A percentile compares a stretch with the other conserved stretches of the same genome.
These are phyloP conservation scores for Todus mexicanus DNA, from an alignment of 2,797 vertebrate species.

Conservation along the genomic window DNA sequence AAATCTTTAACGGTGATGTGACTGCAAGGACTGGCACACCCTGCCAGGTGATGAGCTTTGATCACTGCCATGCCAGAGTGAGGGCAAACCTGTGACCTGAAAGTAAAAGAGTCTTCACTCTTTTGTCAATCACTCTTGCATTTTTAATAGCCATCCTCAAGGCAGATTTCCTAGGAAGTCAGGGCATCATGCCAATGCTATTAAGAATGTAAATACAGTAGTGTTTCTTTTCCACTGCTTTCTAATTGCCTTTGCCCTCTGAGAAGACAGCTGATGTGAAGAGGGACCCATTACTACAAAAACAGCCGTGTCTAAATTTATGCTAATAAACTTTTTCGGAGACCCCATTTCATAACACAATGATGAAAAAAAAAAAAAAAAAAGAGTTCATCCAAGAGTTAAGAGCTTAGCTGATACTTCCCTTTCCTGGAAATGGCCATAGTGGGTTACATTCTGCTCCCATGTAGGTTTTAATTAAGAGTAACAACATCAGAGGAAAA, in stretches of 20 bases:
- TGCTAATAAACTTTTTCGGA: conserved; percentile 8
- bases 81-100: neutral
- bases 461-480: neutral
- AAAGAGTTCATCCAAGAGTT: conserved; percentile 38
- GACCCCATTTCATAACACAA: neutral
- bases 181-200: conserved; percentile 23
- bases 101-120: neutral
- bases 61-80: neutral
- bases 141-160: neutral
- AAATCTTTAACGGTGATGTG: rapidly evolving
- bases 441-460: neutral
- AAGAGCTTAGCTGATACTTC: neutral
- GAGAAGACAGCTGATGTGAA: neutral
- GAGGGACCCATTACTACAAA: neutral
- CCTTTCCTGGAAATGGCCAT: neutral
- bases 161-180: conserved; percentile 28
- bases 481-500: neutral
- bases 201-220: conserved; percentile 23
- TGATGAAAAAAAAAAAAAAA: conserved; percentile 15
- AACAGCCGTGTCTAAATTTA: neutral
- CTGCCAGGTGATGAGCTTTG: neutral
- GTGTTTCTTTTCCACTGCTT: conserved; percentile 24
- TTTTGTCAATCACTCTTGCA: neutral
- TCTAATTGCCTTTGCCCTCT: conserved; percentile 39
- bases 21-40: rapidly evolving